Conservation (phyloP, 2,113 vertebrate genomes). For the Stegastes partitus region DNA sequence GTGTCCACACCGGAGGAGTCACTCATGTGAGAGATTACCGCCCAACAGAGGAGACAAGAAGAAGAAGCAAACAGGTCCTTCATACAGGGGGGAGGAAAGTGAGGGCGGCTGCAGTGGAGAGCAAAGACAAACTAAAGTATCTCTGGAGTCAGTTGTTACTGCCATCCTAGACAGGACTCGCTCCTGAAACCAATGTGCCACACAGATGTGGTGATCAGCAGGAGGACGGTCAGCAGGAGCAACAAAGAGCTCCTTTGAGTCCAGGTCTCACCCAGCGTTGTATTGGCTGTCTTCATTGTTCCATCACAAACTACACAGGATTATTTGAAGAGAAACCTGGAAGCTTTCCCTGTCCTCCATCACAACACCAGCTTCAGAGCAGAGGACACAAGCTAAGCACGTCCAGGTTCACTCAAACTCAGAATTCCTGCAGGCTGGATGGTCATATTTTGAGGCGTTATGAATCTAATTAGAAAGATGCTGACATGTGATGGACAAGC, state of each 20-base stretch:
- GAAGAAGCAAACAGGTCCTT: slow-evolving; percentile 53
- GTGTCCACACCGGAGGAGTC: slow-evolving; percentile 70
- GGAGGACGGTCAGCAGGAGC: slow-evolving; percentile 41
- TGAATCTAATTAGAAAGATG: slow-evolving; percentile 38
- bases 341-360: slow-evolving; percentile 31
- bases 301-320: slow-evolving; percentile 75
- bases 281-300: slow-evolving; percentile 79
- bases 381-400: neutral
- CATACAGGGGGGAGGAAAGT: slow-evolving; percentile 17
- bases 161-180: slow-evolving; percentile 39
- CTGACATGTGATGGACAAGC: slow-evolving; percentile 49
- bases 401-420: slow-evolving; percentile 25
- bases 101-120: slow-evolving; percentile 6
- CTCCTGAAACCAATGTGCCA: slow-evolving; percentile 67
- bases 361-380: slow-evolving; percentile 11
- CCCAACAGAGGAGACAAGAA: slow-evolving; percentile 46
- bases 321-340: slow-evolving; percentile 64
- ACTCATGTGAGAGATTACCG: slow-evolving; percentile 68
- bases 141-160: slow-evolving; percentile 8
- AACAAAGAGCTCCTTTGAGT: slow-evolving; percentile 79
- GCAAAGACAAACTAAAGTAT: slow-evolving; percentile 22
- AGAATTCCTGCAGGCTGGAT: neutral
- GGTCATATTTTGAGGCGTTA: slow-evolving; percentile 5
- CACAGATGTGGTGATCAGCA: slow-evolving; percentile 69
- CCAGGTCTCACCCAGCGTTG: slow-evolving; percentile 58